Evolutionary conservation across 2,797 vertebrate species (phyloP), one percentile per base, ranked within the genome.

Genomic region (Sciurus carolinensis): DNA sequence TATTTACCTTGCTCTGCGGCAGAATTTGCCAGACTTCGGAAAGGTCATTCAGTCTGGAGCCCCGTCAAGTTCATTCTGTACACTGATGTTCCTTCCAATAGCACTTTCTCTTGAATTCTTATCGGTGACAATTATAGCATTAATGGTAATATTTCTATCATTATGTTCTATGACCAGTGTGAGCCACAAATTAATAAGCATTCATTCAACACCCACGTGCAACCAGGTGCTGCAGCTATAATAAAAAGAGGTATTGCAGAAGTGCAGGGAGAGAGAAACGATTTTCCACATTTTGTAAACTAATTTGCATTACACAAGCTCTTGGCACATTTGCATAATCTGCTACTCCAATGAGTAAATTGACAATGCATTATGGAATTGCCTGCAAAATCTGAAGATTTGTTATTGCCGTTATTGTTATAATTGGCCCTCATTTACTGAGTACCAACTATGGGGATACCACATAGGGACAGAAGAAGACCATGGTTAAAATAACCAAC

Each of bases 271-370:
- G 62, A 85, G 20, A 86, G 14, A 93, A 96, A 86, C 2, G 44
- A 80, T 95, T 95, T 91, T 94, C 92, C 76, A 75, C 88, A 71
- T 95, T 96, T 93, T 95, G 73, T 86, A 88, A 86, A 80, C 83
- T 80, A 57, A 93, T 94, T 92, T 93, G 84, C 81, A 90, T 95
- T 73, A 54, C 85, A 73, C 83, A 94, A 92, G 80, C 44, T 76
- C 86, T 87, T 64, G 15, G 72, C 14, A 39, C n/a, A 93, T 97
- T 96, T 97, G 85, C 87, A 86, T 94, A 96, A 95, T 97, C 87
- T 90, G 76, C 89, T 95, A 76, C 30, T 93, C 79, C 93, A 97
- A 84, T 93, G 94, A 94, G 92, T 87, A 95, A 95, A 82, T 87
- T 85, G 97, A 79, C 73, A 76, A 36, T 4, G 9, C 69, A 89